These are phyloP conservation scores for Oceanodroma tethys DNA, from an alignment of 2,113 vertebrate species.

Conservation along the genomic window DNA sequence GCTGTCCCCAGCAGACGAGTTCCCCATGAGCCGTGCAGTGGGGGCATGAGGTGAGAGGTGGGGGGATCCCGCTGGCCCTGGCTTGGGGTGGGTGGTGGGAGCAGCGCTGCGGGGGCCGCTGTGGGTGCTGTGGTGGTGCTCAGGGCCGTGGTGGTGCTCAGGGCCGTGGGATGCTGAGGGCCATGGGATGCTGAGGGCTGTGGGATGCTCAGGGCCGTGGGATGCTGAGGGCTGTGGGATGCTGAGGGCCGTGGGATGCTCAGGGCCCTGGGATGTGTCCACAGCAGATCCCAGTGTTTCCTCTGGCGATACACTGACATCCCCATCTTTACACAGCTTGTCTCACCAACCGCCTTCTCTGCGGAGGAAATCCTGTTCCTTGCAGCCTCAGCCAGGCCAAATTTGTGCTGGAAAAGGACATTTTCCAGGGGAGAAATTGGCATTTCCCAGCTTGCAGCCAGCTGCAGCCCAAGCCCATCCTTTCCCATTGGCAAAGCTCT, in stretches of 20 bases:
- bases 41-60: not conserved
- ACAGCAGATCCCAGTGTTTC: not conserved
- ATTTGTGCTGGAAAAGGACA: not conserved
- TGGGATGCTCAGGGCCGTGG: not conserved
- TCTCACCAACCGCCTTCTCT: not conserved
- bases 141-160: not conserved
- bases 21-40: rapidly evolving
- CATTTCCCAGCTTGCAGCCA: not conserved
- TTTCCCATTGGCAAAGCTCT: not conserved
- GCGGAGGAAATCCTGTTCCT: not conserved
- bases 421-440: not conserved
- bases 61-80: not conserved
- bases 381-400: not conserved
- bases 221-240: not conserved
- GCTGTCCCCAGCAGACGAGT: not conserved
- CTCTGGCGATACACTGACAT: not conserved
- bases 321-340: not conserved
- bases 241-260: not conserved
- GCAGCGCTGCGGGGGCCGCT: not conserved
- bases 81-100: not conserved
- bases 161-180: not conserved
- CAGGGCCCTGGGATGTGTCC: not conserved
- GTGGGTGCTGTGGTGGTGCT: not conserved
- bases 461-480: not conserved
- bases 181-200: not conserved